Evolutionary conservation across 2,797 vertebrate species (phyloP).

Genomic region (Ciconia nigra): DNA sequence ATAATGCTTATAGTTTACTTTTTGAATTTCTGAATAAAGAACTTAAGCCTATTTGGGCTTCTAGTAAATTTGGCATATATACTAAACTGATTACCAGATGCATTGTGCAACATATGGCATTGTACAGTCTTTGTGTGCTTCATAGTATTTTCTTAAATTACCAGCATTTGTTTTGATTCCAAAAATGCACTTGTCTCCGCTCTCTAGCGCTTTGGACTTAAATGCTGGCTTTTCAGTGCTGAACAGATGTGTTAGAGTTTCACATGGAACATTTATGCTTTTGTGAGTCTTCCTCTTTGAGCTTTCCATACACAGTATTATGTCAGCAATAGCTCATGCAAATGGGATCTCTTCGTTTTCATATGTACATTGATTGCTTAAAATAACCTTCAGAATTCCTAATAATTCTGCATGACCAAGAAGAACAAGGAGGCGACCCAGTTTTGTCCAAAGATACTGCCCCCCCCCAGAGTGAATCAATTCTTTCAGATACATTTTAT

Average conservation of each 20-base stretch:
- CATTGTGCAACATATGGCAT: slow-evolving; percentile 48
- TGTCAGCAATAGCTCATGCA: neutral
- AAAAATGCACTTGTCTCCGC: slow-evolving; percentile 28
- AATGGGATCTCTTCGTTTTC: neutral
- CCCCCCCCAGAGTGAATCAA: neutral
- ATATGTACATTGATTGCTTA: neutral
- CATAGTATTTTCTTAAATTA: slow-evolving; percentile 59
- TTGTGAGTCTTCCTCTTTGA: neutral
- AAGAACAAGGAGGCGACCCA: neutral
- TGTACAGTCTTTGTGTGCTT: slow-evolving; percentile 43
- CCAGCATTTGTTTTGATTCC: slow-evolving; percentile 55
- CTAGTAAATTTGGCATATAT: neutral
- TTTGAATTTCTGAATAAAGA: slow-evolving; percentile 20
- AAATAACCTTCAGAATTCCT: neutral
- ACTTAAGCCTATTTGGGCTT: neutral
- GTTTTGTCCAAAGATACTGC: neutral
- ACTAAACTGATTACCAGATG: slow-evolving; percentile 24
- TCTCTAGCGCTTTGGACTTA: slow-evolving; percentile 43
- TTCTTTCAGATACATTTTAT: neutral
- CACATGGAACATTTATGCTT: neutral
- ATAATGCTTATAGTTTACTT: slow-evolving; percentile 1
- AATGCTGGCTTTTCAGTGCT: slow-evolving; percentile 42
- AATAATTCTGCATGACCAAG: neutral
- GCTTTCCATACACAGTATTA: neutral
- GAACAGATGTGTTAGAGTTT: slow-evolving; percentile 57